phyloP scores from a whole-genome alignment of 2,888 invertebrate genomes.

The Artemia sinica region DNA sequence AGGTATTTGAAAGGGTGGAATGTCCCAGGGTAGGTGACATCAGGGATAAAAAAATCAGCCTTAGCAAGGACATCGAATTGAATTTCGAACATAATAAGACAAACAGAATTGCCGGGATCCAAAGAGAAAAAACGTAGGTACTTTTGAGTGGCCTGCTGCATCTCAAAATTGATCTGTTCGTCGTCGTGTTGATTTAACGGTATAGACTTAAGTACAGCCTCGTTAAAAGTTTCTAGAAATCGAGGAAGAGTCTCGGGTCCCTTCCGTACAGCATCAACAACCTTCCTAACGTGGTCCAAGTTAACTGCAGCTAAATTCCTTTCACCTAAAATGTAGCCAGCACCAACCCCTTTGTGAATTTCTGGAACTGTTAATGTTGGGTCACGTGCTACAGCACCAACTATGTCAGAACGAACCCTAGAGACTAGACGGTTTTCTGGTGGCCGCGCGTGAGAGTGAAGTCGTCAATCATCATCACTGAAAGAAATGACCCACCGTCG shows the following conservation, averaged over 20 bases:
- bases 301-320: neutral
- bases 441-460: neutral
- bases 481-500: neutral
- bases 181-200: slow-evolving; percentile 4
- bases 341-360: too few species aligned
- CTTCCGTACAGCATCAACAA: neutral
- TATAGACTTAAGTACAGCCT: neutral
- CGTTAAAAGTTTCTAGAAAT: slow-evolving; percentile 9
- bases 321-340: too few species aligned
- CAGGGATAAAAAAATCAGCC: slow-evolving; percentile 9
- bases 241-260: neutral
- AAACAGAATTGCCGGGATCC: neutral
- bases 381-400: neutral
- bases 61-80: neutral
- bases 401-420: neutral
- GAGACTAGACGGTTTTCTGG: neutral
- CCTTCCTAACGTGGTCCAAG: neutral
- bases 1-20: neutral
- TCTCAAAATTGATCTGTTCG: neutral
- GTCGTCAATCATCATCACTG: neutral
- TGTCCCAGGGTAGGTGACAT: neutral
- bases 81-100: neutral
- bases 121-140: neutral
- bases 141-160: neutral
- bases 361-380: too few species aligned